These are phyloP conservation scores for Myiozetetes cayanensis DNA, from an alignment of 2,113 vertebrate species.

Conservation along the genomic window DNA sequence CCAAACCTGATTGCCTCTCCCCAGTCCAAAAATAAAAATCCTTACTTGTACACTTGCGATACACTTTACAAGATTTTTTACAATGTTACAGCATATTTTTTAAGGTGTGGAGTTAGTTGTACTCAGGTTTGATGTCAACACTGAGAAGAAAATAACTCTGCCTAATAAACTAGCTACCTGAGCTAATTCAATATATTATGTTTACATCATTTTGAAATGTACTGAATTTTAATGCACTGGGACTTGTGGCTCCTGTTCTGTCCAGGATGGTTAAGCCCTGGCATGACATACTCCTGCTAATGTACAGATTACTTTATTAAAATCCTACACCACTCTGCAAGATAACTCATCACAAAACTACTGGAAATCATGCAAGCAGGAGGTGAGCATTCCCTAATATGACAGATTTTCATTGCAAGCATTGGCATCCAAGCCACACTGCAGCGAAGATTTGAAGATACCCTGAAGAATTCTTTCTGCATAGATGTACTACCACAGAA, in stretches of 20 bases:
- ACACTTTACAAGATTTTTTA: neutral
- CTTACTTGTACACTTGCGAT: neutral
- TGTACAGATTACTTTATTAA: conserved; percentile 22
- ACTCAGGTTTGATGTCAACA: neutral
- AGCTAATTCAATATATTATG: neutral
- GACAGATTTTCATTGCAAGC: neutral
- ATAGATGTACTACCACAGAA: neutral
- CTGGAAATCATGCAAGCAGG: conserved; percentile 17
- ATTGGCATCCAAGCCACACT: neutral
- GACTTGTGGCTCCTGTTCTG: conserved; percentile 23
- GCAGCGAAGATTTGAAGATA: neutral
- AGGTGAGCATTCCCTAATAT: neutral
- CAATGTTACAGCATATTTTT: neutral
- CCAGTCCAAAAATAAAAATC: neutral
- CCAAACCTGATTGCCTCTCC: neutral
- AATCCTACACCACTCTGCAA: neutral
- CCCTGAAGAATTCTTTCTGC: neutral
- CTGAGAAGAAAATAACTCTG: neutral
- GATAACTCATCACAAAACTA: conserved; percentile 15
- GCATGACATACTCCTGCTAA: neutral
- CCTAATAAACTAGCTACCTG: neutral
- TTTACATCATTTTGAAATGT: neutral
- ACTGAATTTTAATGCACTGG: neutral
- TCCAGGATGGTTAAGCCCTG: neutral
- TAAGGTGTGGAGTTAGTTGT: neutral